Percentiles rank a stretch among this genome's conserved stretches.
These are phyloP conservation scores for Penelope pileata DNA, from an alignment of 2,113 vertebrate species.

Conservation along the genomic window DNA sequence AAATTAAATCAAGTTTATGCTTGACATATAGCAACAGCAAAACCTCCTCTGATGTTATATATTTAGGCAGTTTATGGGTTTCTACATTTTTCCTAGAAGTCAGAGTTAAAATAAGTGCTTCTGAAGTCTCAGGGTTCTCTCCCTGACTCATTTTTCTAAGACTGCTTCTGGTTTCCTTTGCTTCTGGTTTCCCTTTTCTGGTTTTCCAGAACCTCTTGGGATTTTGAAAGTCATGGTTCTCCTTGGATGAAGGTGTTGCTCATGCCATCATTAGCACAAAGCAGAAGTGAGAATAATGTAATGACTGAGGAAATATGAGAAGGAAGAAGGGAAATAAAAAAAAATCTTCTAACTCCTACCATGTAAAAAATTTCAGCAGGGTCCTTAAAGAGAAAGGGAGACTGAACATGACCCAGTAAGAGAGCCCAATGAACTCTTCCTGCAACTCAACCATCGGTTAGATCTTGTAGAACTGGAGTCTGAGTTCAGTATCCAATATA, in stretches of 20 bases:
- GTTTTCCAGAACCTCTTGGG: neutral
- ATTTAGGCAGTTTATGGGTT: neutral
- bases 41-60: neutral
- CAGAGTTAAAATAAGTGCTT: neutral
- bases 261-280: rapidly evolving
- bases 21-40: neutral
- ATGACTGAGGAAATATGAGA: neutral
- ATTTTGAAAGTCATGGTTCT: neutral
- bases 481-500: rapidly evolving
- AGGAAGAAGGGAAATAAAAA: rapidly evolving
- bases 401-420: neutral
- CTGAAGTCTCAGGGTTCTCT: neutral
- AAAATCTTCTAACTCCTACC: neutral
- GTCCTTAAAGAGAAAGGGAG: neutral
- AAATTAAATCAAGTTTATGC: neutral
- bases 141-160: neutral
- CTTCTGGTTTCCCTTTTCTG: neutral
- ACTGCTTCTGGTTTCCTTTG: neutral
- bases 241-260: neutral
- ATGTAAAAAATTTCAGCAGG: neutral
- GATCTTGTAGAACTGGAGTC: rapidly evolving
- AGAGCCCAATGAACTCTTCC: neutral
- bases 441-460: neutral
- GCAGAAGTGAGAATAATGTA: neutral
- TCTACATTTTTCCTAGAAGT: neutral